Evolutionary conservation across 2,797 vertebrate species (phyloP).

Genomic region (Mus spretus): DNA sequence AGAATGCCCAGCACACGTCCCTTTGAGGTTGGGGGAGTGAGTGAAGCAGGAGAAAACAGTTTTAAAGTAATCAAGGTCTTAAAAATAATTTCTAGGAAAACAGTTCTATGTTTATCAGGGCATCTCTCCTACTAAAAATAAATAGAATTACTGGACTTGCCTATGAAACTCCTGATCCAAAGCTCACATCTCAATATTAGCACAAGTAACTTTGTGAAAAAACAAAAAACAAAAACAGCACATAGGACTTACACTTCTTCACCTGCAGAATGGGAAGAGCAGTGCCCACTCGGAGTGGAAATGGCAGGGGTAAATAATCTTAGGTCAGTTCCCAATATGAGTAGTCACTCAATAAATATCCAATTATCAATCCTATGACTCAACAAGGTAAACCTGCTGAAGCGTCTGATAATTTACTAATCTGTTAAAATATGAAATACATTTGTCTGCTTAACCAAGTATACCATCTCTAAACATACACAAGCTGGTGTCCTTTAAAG

Average conservation of each 20-base stretch:
- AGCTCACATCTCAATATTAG: not conserved
- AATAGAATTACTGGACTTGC: conserved; percentile 32
- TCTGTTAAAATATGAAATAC: conserved; percentile 44
- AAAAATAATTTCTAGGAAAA: conserved; percentile 25
- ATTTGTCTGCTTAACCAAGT: conserved; percentile 31
- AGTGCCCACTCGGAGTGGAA: conserved; percentile 5
- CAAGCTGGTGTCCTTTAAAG: conserved; percentile 27
- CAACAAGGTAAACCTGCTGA: conserved; percentile 11
- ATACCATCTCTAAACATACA: not conserved
- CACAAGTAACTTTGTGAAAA: not conserved
- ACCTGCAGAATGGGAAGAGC: not conserved
- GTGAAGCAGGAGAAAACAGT: not conserved
- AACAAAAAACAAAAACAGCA: not conserved
- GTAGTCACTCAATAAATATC: conserved; percentile 40
- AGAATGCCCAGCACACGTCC: not conserved
- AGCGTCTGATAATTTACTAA: not conserved
- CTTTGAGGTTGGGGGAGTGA: not conserved
- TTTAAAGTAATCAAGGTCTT: not conserved
- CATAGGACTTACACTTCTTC: conserved; percentile 24
- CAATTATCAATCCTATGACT: conserved; percentile 44
- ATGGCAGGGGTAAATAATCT: conserved; percentile 20
- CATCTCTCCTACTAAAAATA: not conserved
- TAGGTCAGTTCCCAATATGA: not conserved
- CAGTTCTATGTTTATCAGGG: not conserved
- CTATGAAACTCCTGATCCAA: not conserved